Percentiles rank a stretch among this genome's conserved stretches.
Conservation (phyloP, 2,113 vertebrate genomes). For the Aphelocoma coerulescens region DNA sequence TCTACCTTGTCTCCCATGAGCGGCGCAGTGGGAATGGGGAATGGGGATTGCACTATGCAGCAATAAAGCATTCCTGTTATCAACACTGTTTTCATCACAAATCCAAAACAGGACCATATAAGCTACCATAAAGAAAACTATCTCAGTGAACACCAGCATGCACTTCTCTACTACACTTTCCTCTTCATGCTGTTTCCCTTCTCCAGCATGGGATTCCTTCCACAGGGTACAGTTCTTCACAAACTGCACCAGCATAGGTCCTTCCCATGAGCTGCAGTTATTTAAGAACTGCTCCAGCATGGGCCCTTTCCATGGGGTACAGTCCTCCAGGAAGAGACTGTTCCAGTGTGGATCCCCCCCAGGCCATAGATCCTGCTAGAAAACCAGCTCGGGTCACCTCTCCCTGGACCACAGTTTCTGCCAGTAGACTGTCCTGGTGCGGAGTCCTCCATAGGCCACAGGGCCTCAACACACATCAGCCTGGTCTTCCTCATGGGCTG, state of each 20-base stretch:
- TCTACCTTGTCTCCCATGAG: background rate
- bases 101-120: background rate
- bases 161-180: background rate
- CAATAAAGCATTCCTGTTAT: background rate
- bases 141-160: background rate
- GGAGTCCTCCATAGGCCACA: background rate
- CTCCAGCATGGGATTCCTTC: background rate
- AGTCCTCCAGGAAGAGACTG: background rate
- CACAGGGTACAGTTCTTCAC: background rate
- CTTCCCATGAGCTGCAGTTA: background rate
- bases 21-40: accelerated
- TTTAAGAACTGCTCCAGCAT: background rate
- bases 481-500: background rate
- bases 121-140: background rate
- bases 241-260: background rate
- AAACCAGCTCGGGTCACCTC: background rate
- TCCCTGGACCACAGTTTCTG: background rate
- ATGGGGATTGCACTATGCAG: background rate
- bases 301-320: background rate
- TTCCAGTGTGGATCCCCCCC: background rate
- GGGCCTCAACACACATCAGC: background rate
- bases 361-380: background rate
- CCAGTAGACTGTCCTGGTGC: background rate
- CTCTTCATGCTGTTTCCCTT: background rate
- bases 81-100: background rate